A percentile compares a stretch with the other conserved stretches of the same genome.
These are phyloP conservation scores for Tenebrio molitor DNA, from an alignment of 1,140 invertebrate species.

Conservation along the genomic window DNA sequence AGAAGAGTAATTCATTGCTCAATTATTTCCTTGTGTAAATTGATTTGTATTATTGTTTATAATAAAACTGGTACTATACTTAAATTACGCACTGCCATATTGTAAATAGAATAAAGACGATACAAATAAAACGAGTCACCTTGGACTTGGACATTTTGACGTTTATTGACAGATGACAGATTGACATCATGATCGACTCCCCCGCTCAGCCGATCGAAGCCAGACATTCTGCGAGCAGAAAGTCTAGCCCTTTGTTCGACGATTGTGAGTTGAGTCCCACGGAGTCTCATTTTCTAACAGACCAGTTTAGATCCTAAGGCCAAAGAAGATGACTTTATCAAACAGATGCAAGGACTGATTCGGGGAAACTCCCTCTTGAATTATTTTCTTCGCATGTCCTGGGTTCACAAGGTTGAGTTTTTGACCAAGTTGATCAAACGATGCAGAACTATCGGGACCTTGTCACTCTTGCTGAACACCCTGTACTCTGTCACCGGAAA, in stretches of 20 bases:
- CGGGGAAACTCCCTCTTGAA: slow-evolving; percentile 1
- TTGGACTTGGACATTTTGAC: not conserved
- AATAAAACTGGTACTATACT: slow-evolving; percentile 34
- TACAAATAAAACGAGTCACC: slow-evolving; percentile 13
- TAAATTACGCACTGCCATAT: slow-evolving; percentile 14
- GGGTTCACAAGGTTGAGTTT: not conserved
- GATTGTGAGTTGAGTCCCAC: too few species aligned
- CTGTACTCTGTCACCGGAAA: not conserved
- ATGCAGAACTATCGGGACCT: not conserved
- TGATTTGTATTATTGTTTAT: slow-evolving; percentile 36
- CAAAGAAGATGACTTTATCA: not conserved
- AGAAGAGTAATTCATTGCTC: slow-evolving; percentile 20
- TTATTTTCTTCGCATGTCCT: not conserved
- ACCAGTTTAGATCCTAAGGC: too few species aligned
- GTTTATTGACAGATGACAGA: not conserved
- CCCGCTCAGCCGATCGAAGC: not conserved
- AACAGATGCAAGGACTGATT: not conserved
- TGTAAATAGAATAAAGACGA: slow-evolving; percentile 17
- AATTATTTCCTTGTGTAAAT: slow-evolving; percentile 20
- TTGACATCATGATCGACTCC: slow-evolving; percentile 15
- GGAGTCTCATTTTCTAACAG: too few species aligned
- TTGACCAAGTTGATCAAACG: not conserved
- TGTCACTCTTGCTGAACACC: not conserved
- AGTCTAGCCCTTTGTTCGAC: too few species aligned
- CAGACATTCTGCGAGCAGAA: too few species aligned